phyloP scores from a whole-genome alignment of 35 echinoderm and acorn worm genomes.

The Apostichopus japonicus region DNA sequence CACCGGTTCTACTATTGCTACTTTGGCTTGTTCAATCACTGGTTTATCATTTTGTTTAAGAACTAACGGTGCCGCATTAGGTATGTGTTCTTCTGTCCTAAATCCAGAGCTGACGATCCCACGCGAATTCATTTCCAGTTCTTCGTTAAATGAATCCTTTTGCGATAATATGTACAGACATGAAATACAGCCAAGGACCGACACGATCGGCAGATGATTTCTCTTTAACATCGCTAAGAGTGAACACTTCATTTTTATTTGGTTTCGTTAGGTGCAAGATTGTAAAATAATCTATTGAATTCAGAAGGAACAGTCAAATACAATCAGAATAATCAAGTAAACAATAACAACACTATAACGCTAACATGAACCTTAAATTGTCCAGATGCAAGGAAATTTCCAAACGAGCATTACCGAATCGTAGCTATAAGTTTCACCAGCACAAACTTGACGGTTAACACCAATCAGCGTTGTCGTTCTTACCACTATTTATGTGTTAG shows the following conservation, averaged over 20 bases:
- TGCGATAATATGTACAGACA: slow-evolving; percentile 43
- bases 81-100: neutral
- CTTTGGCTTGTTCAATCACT: neutral
- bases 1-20: neutral
- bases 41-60: neutral
- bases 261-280: too few species aligned
- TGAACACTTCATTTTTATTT: slow-evolving; percentile 7
- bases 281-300: too few species aligned
- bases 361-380: too few species aligned
- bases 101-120: neutral
- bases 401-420: too few species aligned
- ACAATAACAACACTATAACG: too few species aligned
- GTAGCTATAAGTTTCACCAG: too few species aligned
- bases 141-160: slow-evolving; percentile 7
- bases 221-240: neutral
- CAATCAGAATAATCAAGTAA: too few species aligned
- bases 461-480: too few species aligned
- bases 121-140: neutral
- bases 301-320: too few species aligned
- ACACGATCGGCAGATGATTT: slow-evolving; percentile 37
- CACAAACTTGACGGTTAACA: too few species aligned
- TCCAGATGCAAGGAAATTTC: neutral
- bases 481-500: too few species aligned
- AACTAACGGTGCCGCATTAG: neutral
- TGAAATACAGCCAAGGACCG: slow-evolving; percentile 27